Base-by-base conservation (phyloP, 2,888 invertebrate species). In the Choreutis nemorana region DNA sequence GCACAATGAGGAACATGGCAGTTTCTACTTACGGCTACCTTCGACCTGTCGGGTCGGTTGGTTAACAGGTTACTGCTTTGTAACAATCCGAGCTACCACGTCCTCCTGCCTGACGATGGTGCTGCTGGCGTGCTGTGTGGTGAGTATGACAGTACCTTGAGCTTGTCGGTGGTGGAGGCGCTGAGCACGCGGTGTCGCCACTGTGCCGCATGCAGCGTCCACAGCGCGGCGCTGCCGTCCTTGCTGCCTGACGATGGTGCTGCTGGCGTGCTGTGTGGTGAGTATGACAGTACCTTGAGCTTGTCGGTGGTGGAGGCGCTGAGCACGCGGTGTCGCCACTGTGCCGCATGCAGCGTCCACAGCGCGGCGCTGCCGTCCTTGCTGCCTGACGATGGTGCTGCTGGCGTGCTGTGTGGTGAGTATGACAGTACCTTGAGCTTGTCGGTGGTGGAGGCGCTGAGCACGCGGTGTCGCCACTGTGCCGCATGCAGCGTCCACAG, bases 341-440 rank as follows among this genome's bases (percentile, higher is more conserved):
- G 90, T 42, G 94, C 92, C 37, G 90, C 85, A 65, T 93, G 89
- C 58, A 92, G 91, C 41, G 89, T 84, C 97, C 97, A 98, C 32
- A 98, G 86, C 40, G 92, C 87, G 0, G 97, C 97, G 2, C 89
- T 90, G 10, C 98, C 98, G 77, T 98, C 98, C 53, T 94, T 94
- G 48, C 94, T 92, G 6, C 97, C 98, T 10, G 94, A 96, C 34
- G n/a, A n/a, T n/a, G n/a, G n/a, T n/a, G n/a, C n/a, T n/a, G n/a
- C 73, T 75, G 27, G 82, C 81, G 29, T 85, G 84, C 1, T 62
- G 62, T 0, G 57, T 50, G 3, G 27, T 28, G 8, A 18, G 6
- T 6, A n/a, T n/a, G n/a, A n/a, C n/a, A n/a, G n/a, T 22, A 60
- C 64, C 62, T 68, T 70, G 23, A 67, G 57, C 21, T 45, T 48